Evolutionary conservation across 2,113 vertebrate genomes (phyloP), one percentile per base, ranked within the genome.

Genomic region (Rhynchomys soricoides): DNA sequence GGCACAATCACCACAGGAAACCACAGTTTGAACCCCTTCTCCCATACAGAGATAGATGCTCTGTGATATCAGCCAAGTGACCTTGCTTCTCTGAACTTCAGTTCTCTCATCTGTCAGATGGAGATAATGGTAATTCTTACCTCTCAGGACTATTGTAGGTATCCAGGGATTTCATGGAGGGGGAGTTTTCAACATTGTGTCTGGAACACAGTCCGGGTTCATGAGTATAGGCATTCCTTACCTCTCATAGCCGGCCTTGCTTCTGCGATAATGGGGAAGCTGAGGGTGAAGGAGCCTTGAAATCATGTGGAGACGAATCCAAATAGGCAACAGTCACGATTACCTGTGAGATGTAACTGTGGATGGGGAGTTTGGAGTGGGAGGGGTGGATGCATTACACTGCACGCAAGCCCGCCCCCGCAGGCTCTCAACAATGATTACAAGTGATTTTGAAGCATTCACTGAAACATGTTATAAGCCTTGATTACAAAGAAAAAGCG

Each of bases 401-500:
- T 64, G 70, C 52, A 26, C 13, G 34, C 5, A 34, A 68, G 21
- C 89, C 78, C 55, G 0, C 40, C 66, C n/a, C 31, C 31, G 34
- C 0, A 2, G 78, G 81, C 87, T 95, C 90, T 86, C 2, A 0
- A 93, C 83, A 79, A 26, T 91, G 95, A 96, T 94, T 93, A 92
- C 55, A 77, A 89, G 85, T 86, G 87, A 95, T 86, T 92, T 45
- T 93, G 88, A 97, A 95, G 93, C 93, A 96, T 24, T 90, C 90
- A 37, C 16, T n/a, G 50, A 93, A 90, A 95, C 71, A 52, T 34
- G 37, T 45, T 77, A 55, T 59, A 95, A 94, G 81, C 85, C 94
- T 96, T 96, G 91, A 97, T 97, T 96, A 95, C 81, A 95, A 95
- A 90, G 85, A 55, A 91, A 91, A 95, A 64, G 50, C 68, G 10